These are phyloP conservation scores for Molossus alvarezi DNA, from an alignment of 2,797 vertebrate genomes.

Conservation along the genomic window DNA sequence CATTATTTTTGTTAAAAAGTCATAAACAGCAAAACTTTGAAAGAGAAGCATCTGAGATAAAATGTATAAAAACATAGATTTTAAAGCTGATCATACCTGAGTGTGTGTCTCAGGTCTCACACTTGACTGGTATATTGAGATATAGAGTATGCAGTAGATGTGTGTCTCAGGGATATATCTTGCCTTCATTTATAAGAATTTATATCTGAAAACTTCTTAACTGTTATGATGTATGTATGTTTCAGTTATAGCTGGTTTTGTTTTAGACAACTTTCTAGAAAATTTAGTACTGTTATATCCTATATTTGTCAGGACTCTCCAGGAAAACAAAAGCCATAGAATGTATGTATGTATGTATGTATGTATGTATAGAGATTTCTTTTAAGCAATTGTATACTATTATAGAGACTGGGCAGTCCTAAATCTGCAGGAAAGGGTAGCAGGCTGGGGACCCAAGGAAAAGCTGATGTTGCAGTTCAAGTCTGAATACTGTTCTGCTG, in stretches of 20 bases:
- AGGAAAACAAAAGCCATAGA: not conserved
- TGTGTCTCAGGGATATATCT: not conserved
- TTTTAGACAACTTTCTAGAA: not conserved
- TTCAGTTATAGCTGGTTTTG: not conserved
- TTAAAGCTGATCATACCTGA: not conserved
- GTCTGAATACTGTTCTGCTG: not conserved
- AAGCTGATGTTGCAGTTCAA: not conserved
- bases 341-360: not conserved
- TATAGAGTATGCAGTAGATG: not conserved
- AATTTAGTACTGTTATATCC: not conserved
- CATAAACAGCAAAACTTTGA: not conserved
- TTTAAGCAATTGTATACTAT: not conserved
- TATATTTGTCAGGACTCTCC: not conserved
- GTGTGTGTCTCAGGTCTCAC: not conserved
- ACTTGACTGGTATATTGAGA: not conserved
- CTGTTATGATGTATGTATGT: not conserved
- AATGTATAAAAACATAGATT: not conserved
- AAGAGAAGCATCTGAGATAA: not conserved
- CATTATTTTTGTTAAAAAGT: not conserved
- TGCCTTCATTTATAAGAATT: constrained; percentile 33
- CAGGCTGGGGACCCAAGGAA: not conserved
- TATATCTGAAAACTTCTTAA: constrained; percentile 10
- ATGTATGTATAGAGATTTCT: not conserved
- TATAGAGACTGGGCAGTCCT: not conserved
- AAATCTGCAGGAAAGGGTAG: not conserved